A percentile compares a stretch with the other conserved stretches of the same genome.
Conservation (phyloP, 2,113 vertebrate genomes). For the Prietella phreatophila region DNA sequence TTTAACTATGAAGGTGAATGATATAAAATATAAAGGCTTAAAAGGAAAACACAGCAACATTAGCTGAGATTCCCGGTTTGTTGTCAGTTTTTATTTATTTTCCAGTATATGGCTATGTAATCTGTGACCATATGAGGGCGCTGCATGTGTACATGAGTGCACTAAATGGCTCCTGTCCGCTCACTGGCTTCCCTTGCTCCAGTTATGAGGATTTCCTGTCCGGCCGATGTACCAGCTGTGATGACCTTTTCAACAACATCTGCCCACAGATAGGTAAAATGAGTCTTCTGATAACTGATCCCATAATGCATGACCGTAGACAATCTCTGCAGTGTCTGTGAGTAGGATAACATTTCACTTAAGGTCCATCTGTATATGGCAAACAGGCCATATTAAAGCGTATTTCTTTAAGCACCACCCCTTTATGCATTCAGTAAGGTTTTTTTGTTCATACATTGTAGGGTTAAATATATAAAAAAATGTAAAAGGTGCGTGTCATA, state of each 20-base stretch:
- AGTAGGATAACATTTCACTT: not conserved
- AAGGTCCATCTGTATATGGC: not conserved
- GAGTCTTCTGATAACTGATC: not conserved
- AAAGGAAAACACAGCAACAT: not conserved
- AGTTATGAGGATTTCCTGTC: constrained; percentile 80
- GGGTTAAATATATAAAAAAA: too few relatives aligned
- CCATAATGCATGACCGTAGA: not conserved
- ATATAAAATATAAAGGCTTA: not conserved
- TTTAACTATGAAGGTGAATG: not conserved
- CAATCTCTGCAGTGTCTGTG: not conserved
- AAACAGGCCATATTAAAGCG: not conserved
- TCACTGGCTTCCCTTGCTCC: constrained; percentile 82
- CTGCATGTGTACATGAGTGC: constrained; percentile 86
- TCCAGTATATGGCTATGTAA: constrained; percentile 85
- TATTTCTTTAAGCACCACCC: not conserved
- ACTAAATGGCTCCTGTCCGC: constrained; percentile 74
- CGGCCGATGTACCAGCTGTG: constrained; percentile 81
- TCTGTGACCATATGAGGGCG: constrained; percentile 97
- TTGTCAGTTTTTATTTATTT: constrained; percentile 66
- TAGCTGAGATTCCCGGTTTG: constrained; percentile 51
- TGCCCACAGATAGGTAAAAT: constrained; percentile 86
- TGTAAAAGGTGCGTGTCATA: too few relatives aligned
- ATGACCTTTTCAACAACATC: constrained; percentile 66
- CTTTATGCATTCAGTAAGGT: too few relatives aligned
- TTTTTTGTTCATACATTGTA: too few relatives aligned